Evolutionary conservation across 2,797 vertebrate genomes (phyloP).

Genomic region (Protonibea diacanthus): DNA sequence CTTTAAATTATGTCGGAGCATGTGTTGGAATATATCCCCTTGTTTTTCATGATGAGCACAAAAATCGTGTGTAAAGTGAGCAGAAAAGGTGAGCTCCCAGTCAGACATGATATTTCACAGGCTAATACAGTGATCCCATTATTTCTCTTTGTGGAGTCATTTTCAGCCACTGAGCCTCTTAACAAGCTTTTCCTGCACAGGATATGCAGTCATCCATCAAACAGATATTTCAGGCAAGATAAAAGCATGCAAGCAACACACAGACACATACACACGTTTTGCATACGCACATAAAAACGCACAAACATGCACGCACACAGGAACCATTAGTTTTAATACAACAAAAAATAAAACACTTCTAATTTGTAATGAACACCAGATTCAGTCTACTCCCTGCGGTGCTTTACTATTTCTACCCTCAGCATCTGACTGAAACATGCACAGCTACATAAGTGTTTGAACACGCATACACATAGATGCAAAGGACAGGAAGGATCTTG

Average conservation of each 20-base stretch:
- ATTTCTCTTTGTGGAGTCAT: constrained; percentile 36
- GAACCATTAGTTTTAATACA: neutral
- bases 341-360: neutral
- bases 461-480: constrained; percentile 18
- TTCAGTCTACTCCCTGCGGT: neutral
- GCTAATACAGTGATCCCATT: constrained; percentile 15
- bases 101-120: constrained; percentile 21
- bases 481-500: constrained; percentile 25
- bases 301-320: neutral
- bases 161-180: constrained; percentile 28
- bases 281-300: constrained; percentile 7
- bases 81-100: neutral
- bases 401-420: constrained; percentile 4
- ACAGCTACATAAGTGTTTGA: constrained; percentile 5
- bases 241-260: constrained; percentile 14
- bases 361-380: neutral
- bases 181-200: constrained; percentile 19
- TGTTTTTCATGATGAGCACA: neutral
- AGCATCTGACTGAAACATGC: neutral
- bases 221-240: constrained; percentile 19
- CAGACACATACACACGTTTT: neutral
- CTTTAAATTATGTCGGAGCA: neutral
- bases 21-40: neutral
- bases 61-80: neutral
- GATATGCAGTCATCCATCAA: constrained; percentile 26